These are phyloP conservation scores for Mizuhopecten yessoensis DNA, from an alignment of 1,140 invertebrate genomes.

Conservation along the genomic window DNA sequence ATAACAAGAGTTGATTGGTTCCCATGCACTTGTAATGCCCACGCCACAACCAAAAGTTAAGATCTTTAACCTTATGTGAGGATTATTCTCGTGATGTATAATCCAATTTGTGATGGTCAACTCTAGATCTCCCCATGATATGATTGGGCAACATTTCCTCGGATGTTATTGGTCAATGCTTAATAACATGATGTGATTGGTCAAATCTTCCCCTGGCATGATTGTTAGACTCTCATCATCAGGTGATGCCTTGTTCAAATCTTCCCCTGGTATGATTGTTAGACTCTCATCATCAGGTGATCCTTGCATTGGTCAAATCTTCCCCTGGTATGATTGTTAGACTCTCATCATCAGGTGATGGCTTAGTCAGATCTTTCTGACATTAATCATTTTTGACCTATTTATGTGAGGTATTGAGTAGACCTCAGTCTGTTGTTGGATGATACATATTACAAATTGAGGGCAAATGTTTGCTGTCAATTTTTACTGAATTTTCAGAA, in stretches of 20 bases:
- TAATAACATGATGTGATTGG: background rate
- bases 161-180: background rate
- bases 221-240: background rate
- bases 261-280: background rate
- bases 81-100: background rate
- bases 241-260: too few species aligned
- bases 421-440: background rate
- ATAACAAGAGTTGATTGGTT: background rate
- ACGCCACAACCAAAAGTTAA: too few species aligned
- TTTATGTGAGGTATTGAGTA: background rate
- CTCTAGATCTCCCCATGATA: too few species aligned
- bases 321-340: background rate
- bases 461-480: too few species aligned
- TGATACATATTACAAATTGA: background rate
- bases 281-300: background rate
- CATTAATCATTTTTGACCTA: too few species aligned
- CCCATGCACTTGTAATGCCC: background rate
- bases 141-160: background rate
- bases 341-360: background rate
- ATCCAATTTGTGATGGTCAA: background rate
- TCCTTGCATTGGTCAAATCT: too few species aligned
- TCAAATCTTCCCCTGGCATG: background rate
- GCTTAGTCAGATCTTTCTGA: too few species aligned
- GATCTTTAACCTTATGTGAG: background rate
- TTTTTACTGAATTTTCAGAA: too few species aligned